Base-by-base conservation (phyloP, 2,797 vertebrate genomes). In the Sebastes taczanowskii region DNA sequence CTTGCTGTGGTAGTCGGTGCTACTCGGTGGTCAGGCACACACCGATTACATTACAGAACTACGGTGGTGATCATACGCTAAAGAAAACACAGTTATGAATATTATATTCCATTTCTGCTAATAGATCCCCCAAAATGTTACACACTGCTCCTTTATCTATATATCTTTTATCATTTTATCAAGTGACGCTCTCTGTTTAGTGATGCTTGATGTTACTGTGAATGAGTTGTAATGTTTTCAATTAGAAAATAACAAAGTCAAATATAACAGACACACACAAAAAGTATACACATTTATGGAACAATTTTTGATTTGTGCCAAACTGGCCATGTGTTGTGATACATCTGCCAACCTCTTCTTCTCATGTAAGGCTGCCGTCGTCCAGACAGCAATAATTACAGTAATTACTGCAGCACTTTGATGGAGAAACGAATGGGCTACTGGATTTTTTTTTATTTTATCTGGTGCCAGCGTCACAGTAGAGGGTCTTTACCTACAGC, bases 21-120 rank as follows among this genome's bases (percentile, higher is more conserved):
- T 46, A 0, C 42, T 0, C 14, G 3, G 0, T 46, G 42, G 42
- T 7, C 6, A 0, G 42, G 16, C 6, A 46, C 42, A 46, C 3
- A 46, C 3, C 5, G 14, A 18, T 18, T 46, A 46, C 42, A 18
- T 46, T 18, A 46, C 38, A 7, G 42, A 46, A 46, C 42, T 46
- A 46, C 42, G 16, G 6, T 46, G 0, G 46, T 49, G 46, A 49
- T 49, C 7, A 49, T 49, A 49, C 46, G 0, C 46, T 49, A 49
- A 49, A 53, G 9, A 53, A 11, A 53, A n/a, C 49, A 53, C 5
- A 20, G 18, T 20, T 49, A 49, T 49, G 7, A 20, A 20, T 49
- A 0, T 49, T 20, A 20, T 49, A 49, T 2, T 49, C 18, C 46
- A 49, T 49, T 49, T 49, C 46, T 20, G 16, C 46, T 46, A 18